A percentile compares a stretch with the other conserved stretches of the same genome.
Conservation (phyloP, 2,113 vertebrate genomes). For the Poeciliopsis turrubarensis region DNA sequence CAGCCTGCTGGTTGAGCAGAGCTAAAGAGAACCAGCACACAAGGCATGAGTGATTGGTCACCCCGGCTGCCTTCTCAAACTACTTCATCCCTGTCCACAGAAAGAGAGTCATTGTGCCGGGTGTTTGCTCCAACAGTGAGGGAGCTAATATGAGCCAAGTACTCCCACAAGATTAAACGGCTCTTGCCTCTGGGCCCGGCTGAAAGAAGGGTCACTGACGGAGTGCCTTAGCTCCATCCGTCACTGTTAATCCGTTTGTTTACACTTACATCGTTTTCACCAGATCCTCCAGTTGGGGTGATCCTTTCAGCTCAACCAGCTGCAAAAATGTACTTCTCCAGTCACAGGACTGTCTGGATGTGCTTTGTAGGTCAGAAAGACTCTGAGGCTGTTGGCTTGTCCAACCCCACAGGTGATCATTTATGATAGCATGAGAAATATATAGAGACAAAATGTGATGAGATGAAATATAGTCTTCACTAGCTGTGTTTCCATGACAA, state of each 20-base stretch:
- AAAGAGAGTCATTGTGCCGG: slow-evolving; percentile 53
- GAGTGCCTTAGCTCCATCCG: slow-evolving; percentile 20
- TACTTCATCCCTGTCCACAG: neutral
- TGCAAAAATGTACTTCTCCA: neutral
- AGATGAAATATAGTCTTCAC: too few relatives aligned
- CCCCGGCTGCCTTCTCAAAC: slow-evolving; percentile 16
- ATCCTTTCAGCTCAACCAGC: slow-evolving; percentile 6
- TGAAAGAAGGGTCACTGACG: neutral
- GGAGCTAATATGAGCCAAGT: slow-evolving; percentile 63
- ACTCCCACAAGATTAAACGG: slow-evolving; percentile 13
- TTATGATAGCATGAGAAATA: neutral
- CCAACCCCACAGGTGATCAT: neutral
- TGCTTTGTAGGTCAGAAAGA: slow-evolving; percentile 23
- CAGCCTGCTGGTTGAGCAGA: slow-evolving; percentile 17
- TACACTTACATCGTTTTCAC: slow-evolving; percentile 15
- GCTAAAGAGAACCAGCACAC: slow-evolving; percentile 37
- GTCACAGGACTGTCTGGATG: neutral
- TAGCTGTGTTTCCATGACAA: too few relatives aligned
- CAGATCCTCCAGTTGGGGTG: neutral
- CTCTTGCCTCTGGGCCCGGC: neutral
- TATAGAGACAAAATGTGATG: too few relatives aligned
- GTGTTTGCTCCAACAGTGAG: slow-evolving; percentile 54
- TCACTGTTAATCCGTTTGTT: slow-evolving; percentile 24
- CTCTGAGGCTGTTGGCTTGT: slow-evolving; percentile 1
- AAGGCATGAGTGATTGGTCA: slow-evolving; percentile 49